phyloP scores from a whole-genome alignment of 2,113 vertebrate species.

The Phyllostomus discolor region DNA sequence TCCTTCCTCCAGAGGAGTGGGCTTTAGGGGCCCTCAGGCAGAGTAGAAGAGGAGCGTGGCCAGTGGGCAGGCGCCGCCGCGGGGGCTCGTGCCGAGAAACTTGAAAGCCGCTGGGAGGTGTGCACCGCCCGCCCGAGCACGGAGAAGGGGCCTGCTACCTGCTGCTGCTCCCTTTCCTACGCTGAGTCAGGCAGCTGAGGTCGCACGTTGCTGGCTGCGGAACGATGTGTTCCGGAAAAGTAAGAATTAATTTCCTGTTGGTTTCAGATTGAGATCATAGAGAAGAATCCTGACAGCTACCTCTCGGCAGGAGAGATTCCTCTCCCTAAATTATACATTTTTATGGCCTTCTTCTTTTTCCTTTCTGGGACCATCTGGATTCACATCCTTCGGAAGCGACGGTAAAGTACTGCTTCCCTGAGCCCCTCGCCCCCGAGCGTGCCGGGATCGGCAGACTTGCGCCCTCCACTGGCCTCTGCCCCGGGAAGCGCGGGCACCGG shows the following conservation, averaged over 20 bases:
- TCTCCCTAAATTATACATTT: constrained; percentile 89
- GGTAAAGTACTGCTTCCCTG: constrained; percentile 66
- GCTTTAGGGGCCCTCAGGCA: not conserved
- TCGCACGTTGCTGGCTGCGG: not conserved
- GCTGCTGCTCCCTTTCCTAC: not conserved
- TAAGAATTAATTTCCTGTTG: not conserved
- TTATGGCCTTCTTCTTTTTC: constrained; percentile 89
- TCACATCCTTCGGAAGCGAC: constrained; percentile 86
- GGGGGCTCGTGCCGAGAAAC: not conserved
- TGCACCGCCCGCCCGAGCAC: not conserved
- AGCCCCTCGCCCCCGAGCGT: not conserved
- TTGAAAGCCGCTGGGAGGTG: not conserved
- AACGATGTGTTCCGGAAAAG: not conserved
- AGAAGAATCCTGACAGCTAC: constrained; percentile 89
- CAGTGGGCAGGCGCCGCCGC: not conserved
- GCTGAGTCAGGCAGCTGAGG: not conserved
- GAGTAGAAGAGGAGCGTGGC: not conserved
- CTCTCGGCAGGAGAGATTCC: constrained; percentile 91
- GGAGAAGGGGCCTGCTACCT: not conserved
- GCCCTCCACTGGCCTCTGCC: not conserved
- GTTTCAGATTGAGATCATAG: constrained; percentile 85
- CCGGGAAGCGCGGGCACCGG: not conserved
- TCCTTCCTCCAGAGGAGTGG: not conserved
- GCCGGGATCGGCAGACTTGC: not conserved
- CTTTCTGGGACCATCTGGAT: constrained; percentile 86